Base-by-base conservation (phyloP, 2,888 invertebrate genomes). In the Tetheella fluctuosa region DNA sequence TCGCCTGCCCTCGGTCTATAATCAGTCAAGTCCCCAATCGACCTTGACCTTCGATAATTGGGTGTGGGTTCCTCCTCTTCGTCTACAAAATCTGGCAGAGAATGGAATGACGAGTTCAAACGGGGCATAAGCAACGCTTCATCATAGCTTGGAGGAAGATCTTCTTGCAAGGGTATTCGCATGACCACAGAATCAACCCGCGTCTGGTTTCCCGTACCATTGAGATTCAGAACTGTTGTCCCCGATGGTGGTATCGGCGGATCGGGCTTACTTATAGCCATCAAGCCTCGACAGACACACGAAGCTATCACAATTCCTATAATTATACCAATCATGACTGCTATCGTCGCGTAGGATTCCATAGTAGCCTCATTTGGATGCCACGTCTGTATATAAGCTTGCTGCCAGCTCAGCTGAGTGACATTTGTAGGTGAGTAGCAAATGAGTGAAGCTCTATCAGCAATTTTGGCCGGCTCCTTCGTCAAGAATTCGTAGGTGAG, bases 51-150 rank as follows among this genome's bases (percentile, higher is more conserved):
- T 1, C 93, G 82, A 63, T 88, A 79, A 12, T 77, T 72, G 13
- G 80, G 80, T 23, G 62, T 64, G 1, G 80, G 64, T 67, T 81
- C 68, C n/a, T 89, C 88, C 1, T 88, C 86, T 37, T 84, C 86
- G 20, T 91, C 90, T 0, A 93, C 78, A 23, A 93, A 90, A 65
- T 93, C 93, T 54, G 93, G 93, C 17, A 94, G 69, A 0, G 95
- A 95, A 69, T 94, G 94, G 69, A 94, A 94, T 0, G 95, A 95
- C 1, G 94, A 85, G 67, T 94, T 95, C 57, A 96, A 77, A 62
- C 95, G 94, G 10, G 96, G 96, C 95, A 97, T 95, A 39, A 95
- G 88, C 28, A 97, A 85, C 0, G 97, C 97, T 80, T 96, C 97
- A 62, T 95, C 96, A 74, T 97, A 97, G 13, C 94, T 95, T 0